phyloP scores from a whole-genome alignment of 2,888 invertebrate species.

The Phania funesta region DNA sequence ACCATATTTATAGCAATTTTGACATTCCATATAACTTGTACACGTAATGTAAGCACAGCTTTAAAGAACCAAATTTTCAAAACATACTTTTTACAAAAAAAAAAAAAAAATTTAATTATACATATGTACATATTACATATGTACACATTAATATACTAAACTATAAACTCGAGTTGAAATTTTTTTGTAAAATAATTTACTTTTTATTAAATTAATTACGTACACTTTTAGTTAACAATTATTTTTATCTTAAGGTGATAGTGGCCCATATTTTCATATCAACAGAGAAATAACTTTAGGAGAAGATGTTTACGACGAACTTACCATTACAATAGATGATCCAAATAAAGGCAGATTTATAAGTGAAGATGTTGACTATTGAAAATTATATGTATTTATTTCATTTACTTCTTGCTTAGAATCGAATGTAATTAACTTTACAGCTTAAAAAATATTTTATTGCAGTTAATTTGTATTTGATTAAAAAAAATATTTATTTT shows the following conservation, averaged over 20 bases:
- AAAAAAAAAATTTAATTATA: too few relatives aligned
- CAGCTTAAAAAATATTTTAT: slow-evolving; percentile 49
- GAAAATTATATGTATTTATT: background rate
- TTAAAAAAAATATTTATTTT: slow-evolving; percentile 57
- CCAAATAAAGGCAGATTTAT: slow-evolving; percentile 72
- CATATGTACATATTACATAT: too few relatives aligned
- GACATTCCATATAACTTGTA: too few relatives aligned
- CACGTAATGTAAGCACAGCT: too few relatives aligned
- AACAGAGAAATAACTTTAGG: slow-evolving; percentile 68
- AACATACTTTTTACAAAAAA: too few relatives aligned
- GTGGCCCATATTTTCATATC: slow-evolving; percentile 79
- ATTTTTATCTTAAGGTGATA: slow-evolving; percentile 69
- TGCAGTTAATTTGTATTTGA: slow-evolving; percentile 37
- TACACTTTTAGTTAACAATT: background rate
- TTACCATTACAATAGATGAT: slow-evolving; percentile 75
- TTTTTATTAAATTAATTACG: background rate
- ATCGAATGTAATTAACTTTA: background rate
- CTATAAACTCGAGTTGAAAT: too few relatives aligned
- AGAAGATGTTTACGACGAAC: slow-evolving; percentile 73
- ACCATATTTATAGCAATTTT: too few relatives aligned
- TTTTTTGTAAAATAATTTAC: too few relatives aligned
- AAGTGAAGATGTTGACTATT: slow-evolving; percentile 71
- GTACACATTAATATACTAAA: too few relatives aligned
- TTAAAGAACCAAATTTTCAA: too few relatives aligned
- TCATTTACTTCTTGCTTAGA: background rate